These are phyloP conservation scores for Indicator indicator DNA, from an alignment of 2,113 vertebrate genomes.

Conservation along the genomic window DNA sequence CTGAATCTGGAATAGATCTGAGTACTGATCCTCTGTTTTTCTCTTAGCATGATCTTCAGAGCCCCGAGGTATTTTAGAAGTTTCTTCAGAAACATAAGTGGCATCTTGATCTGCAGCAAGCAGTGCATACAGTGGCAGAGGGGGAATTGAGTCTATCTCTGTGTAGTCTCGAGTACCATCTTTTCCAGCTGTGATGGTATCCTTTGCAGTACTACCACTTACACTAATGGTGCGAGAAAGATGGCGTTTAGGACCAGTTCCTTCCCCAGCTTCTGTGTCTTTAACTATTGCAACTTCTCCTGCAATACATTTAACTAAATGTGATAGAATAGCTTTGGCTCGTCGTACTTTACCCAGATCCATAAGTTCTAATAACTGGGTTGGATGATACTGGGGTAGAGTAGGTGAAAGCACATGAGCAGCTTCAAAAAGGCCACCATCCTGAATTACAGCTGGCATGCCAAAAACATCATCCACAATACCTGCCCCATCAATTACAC, in stretches of 20 bases:
- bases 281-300: slow-evolving; percentile 96
- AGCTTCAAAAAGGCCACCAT: slow-evolving; percentile 96
- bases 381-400: slow-evolving; percentile 97
- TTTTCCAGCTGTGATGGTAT: slow-evolving; percentile 93
- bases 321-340: slow-evolving; percentile 96
- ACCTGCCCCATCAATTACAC: slow-evolving; percentile 85
- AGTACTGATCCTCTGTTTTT: slow-evolving; percentile 88
- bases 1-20: slow-evolving; percentile 91
- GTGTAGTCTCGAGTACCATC: slow-evolving; percentile 96
- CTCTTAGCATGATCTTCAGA: slow-evolving; percentile 77
- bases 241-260: slow-evolving; percentile 87
- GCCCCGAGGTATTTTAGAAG: slow-evolving; percentile 79
- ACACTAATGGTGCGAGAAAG: slow-evolving; percentile 97
- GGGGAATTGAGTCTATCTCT: slow-evolving; percentile 97
- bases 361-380: slow-evolving; percentile 95
- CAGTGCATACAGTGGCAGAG: slow-evolving; percentile 88
- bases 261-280: slow-evolving; percentile 91
- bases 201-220: slow-evolving; percentile 96
- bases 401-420: slow-evolving; percentile 95
- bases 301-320: slow-evolving; percentile 97
- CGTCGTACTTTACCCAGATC: slow-evolving; percentile 94
- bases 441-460: slow-evolving; percentile 91
- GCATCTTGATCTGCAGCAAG: slow-evolving; percentile 93
- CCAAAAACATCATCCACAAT: slow-evolving; percentile 89
- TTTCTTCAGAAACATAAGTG: slow-evolving; percentile 86